Percentiles rank a stretch among this genome's conserved stretches.
Conservation (phyloP, 2,113 vertebrate species). For the Rousettus leschenaultii region DNA sequence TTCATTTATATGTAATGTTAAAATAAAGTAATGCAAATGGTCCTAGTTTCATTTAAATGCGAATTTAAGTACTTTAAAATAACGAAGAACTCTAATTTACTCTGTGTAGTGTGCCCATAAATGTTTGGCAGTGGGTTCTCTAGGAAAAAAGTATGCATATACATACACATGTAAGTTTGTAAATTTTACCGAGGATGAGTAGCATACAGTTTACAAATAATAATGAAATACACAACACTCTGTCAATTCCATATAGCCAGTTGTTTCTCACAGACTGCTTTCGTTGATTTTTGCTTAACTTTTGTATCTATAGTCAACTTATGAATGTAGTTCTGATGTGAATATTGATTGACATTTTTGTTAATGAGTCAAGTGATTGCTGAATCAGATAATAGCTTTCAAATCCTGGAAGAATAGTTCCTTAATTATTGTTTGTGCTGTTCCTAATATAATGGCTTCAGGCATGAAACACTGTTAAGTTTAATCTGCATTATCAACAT, state of each 20-base stretch:
- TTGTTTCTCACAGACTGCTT: neutral
- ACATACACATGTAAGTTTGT: neutral
- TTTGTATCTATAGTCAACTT: neutral
- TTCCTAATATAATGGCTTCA: neutral
- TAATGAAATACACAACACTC: neutral
- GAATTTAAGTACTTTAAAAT: conserved; percentile 28
- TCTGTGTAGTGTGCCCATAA: neutral
- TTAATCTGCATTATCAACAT: neutral
- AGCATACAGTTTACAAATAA: neutral
- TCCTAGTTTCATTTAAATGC: neutral
- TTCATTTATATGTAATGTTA: neutral
- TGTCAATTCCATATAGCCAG: neutral
- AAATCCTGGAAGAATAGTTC: neutral
- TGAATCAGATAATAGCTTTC: neutral
- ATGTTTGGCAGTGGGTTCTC: neutral
- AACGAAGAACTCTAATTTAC: neutral
- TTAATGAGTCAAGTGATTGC: neutral
- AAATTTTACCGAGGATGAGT: neutral
- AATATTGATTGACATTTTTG: neutral
- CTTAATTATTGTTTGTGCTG: neutral
- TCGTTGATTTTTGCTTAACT: neutral
- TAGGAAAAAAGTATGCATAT: neutral
- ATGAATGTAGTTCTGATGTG: neutral
- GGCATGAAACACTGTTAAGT: neutral
- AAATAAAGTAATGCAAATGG: neutral